Base-by-base conservation (phyloP, 53 echinoderm and acorn worm species). In the Apostichopus leukothele region DNA sequence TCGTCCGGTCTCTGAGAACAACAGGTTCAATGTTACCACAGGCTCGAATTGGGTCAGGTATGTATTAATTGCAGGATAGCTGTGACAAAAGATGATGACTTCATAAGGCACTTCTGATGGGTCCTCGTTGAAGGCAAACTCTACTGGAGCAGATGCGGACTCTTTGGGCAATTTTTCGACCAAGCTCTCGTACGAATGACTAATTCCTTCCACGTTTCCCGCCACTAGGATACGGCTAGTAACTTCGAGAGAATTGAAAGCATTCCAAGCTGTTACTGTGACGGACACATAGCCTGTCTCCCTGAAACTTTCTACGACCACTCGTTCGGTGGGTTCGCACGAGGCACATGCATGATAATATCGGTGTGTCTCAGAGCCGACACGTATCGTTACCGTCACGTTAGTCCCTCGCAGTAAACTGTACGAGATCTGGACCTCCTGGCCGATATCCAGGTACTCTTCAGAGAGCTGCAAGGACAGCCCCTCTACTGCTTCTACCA, bases 281-380 rank as follows among this genome's bases (percentile, higher is more conserved):
- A 75, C 60, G 50, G 6, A 2, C 5, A 13, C 27, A 21, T 54
- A 10, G n/a, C 75, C 88, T 20, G 88, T 87, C 21, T 1, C 9
- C 50, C 50, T 7, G 68, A 87, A 87, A 9, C 16, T 60, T 22
- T 63, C 50, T 23, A 67, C 39, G 13, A 86, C 20, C 21, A 60
- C 19, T 59, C 67, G 20, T 18, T 26, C 68, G 5, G 67, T 67
- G 20, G 26, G 13, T 9, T 50, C 85, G 57, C 85, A 67, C 4
- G 85, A 85, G 61, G 85, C 67, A 85, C 85, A 85, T 7, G 81
- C 81, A 55, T 81, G 81, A 25, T 81, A 55, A 55, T 50, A 81
- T 25, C 55, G 22, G 1, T 50, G 55, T 5, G 60, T n/a, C 7
- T 54, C 54, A 18, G 21, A 8, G 55, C 54, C 54, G 5, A 54